Conservation (phyloP, 2,113 vertebrate genomes). For the Nothobranchius furzeri region DNA sequence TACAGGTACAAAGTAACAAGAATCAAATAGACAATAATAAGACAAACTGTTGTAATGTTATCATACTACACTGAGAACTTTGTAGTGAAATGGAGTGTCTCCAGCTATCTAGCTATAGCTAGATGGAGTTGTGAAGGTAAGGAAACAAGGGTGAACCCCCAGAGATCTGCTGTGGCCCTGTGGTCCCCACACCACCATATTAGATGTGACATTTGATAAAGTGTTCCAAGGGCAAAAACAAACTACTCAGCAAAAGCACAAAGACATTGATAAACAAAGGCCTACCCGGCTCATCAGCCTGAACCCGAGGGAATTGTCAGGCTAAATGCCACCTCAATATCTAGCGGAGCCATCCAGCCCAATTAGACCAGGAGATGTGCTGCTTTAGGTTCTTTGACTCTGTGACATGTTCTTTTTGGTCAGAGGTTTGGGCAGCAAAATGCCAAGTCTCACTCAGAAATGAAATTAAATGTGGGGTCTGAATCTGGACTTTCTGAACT, state of each 20-base stretch:
- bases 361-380: conserved; percentile 66
- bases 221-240: conserved; percentile 76
- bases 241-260: conserved; percentile 78
- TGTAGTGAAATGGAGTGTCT: conserved; percentile 28
- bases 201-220: conserved; percentile 82
- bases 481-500: conserved; percentile 23
- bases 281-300: conserved; percentile 52
- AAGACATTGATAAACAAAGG: conserved; percentile 78
- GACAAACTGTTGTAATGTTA: no score
- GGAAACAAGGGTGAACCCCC: conserved; percentile 61
- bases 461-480: conserved; percentile 1
- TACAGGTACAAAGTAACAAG: no score
- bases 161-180: conserved; percentile 50
- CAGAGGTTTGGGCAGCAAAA: conserved; percentile 65
- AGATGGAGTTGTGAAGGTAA: conserved; percentile 42
- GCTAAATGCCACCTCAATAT: conserved; percentile 78
- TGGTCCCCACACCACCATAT: conserved; percentile 64
- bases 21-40: no score
- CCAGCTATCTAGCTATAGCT: conserved; percentile 9
- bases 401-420: conserved; percentile 35
- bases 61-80: conserved; percentile 14
- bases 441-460: conserved; percentile 53
- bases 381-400: conserved; percentile 31
- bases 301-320: conserved; percentile 71
- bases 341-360: conserved; percentile 56